These are phyloP conservation scores for Syngnathus acus DNA, from an alignment of 2,797 vertebrate genomes.

Conservation along the genomic window DNA sequence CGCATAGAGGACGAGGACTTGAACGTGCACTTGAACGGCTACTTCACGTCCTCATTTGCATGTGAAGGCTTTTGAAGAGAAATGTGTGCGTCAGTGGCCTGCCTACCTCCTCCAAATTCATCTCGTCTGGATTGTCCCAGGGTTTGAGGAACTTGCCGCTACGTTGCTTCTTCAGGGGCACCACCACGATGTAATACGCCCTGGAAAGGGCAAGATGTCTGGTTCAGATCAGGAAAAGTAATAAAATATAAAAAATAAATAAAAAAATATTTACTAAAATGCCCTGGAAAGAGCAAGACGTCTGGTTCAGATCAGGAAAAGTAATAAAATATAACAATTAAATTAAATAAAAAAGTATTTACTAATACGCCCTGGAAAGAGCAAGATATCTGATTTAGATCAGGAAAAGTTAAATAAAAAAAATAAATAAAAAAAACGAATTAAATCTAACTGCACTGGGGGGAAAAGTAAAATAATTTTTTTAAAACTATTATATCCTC, in stretches of 20 bases:
- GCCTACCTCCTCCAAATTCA: conserved; percentile 96
- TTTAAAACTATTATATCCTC: too few relatives aligned
- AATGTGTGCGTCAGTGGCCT: neutral
- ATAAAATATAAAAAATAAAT: too few relatives aligned
- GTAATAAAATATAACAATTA: too few relatives aligned
- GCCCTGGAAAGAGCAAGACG: conserved; percentile 66
- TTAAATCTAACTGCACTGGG: too few relatives aligned
- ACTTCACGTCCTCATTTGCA: conserved; percentile 70
- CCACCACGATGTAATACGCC: conserved; percentile 95
- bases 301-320: neutral
- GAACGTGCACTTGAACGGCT: conserved; percentile 63
- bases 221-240: neutral
- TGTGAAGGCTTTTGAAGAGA: conserved; percentile 47
- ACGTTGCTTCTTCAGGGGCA: conserved; percentile 94
- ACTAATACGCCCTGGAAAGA: conserved; percentile 83
- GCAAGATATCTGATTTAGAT: neutral
- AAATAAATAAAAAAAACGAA: too few relatives aligned
- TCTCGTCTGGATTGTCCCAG: conserved; percentile 95
- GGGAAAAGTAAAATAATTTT: too few relatives aligned
- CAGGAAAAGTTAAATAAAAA: neutral
- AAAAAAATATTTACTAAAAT: conserved; percentile 67
- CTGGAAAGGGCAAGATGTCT: conserved; percentile 53
- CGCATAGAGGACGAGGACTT: conserved; percentile 41
- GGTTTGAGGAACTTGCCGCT: conserved; percentile 91
- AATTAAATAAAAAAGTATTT: too few relatives aligned